Evolutionary conservation across 2,797 vertebrate species (phyloP).

Genomic region (Pipistrellus pipistrellus): DNA sequence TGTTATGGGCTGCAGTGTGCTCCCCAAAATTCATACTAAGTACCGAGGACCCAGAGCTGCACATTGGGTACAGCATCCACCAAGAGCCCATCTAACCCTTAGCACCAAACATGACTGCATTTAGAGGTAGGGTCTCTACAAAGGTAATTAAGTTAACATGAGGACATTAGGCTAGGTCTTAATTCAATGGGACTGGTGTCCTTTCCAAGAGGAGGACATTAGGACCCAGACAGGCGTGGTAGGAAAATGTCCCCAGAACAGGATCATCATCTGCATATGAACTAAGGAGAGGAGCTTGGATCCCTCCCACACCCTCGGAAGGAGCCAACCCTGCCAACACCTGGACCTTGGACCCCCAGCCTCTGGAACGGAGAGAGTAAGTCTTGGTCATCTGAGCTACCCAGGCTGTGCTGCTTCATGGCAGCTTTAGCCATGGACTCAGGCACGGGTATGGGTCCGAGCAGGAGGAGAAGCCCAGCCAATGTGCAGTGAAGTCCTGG

Average conservation of each 20-base stretch:
- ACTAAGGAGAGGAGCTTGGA: background rate
- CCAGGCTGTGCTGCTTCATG: background rate
- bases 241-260: background rate
- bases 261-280: no score
- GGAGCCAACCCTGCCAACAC: background rate
- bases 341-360: background rate
- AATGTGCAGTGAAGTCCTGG: accelerated
- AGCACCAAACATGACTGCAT: background rate
- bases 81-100: no score
- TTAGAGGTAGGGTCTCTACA: background rate
- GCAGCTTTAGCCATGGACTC: background rate
- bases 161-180: background rate
- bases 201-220: background rate
- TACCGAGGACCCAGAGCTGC: background rate
- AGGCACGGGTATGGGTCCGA: background rate
- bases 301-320: background rate
- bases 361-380: background rate
- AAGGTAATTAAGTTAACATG: background rate
- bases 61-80: no score
- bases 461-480: background rate
- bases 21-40: background rate
- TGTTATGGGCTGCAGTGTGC: background rate
- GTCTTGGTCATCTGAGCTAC: background rate
- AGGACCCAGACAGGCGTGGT: background rate
- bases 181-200: background rate